A percentile compares a stretch with the other conserved stretches of the same genome.
These are phyloP conservation scores for Spongilla lacustris DNA, from an alignment of 37 sponge, comb jelly and placozoan species.

Conservation along the genomic window DNA sequence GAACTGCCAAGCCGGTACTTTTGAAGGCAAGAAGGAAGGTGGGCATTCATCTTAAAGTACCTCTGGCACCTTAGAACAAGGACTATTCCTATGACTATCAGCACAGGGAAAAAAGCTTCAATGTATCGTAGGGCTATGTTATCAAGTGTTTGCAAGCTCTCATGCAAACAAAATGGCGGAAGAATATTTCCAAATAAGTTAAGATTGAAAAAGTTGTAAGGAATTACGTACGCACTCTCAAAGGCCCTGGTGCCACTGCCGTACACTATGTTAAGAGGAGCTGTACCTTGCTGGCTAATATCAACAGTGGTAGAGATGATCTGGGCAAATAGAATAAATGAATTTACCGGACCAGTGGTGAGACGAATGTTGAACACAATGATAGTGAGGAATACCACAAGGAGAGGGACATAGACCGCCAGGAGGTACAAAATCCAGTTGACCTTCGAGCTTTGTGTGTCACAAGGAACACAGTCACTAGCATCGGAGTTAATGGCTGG, in stretches of 20 bases:
- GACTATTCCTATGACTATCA: not conserved
- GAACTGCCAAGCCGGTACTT: not conserved
- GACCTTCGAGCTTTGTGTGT: not conserved
- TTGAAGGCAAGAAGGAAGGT: conserved; percentile 36
- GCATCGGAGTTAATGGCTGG: conserved; percentile 23
- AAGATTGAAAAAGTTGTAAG: conserved; percentile 50
- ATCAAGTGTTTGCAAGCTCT: conserved; percentile 5
- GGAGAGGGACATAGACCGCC: conserved; percentile 25
- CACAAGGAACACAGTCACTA: conserved; percentile 36
- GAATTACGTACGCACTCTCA: conserved; percentile 14
- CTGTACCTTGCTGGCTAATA: conserved; percentile 17
- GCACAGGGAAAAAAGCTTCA: not conserved
- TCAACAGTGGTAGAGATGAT: conserved; percentile 5
- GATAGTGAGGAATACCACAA: conserved; percentile 35
- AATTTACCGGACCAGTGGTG: conserved; percentile 55
- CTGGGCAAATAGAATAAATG: conserved; percentile 65
- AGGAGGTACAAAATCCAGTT: conserved; percentile 20
- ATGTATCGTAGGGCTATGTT: conserved; percentile 2
- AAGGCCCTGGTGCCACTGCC: not conserved
- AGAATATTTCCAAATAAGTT: conserved; percentile 53
- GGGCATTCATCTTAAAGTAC: not conserved
- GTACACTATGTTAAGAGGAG: conserved; percentile 1
- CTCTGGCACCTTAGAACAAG: not conserved
- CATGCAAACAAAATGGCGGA: conserved; percentile 38
- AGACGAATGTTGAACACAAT: conserved; percentile 60